Base-by-base conservation (phyloP, 2,888 invertebrate genomes). In the Baccha elongata region DNA sequence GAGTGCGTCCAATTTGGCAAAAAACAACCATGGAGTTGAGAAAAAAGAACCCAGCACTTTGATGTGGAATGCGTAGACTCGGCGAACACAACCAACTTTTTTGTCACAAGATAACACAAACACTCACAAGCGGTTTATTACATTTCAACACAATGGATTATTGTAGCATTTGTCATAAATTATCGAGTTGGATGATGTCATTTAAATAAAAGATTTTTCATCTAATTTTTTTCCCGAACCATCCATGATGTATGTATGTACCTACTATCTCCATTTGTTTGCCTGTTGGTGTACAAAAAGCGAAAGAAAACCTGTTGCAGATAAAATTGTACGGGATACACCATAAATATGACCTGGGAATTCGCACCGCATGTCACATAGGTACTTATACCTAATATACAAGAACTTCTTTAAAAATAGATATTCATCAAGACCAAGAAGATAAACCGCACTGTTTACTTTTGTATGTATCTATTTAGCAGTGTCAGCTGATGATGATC, bases 371-470 rank as follows among this genome's bases (percentile, higher is more conserved):
- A 67, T 62, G 72, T 48, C 53, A 17, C 29, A 26, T 23, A 58
- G 7, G 35, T 53, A 53, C 8, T 26, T 44, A 69, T 15, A 11
- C 35, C 8, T 29, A 64, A 7, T 19, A 3, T 46, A 55, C 69
- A 55, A 71, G 11, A 53, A 29, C 42, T 53, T 75, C 81, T 76
- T 83, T 78, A 83, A 83, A 83, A 83, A 83, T 83, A 83, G 83
- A 78, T 37, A 62, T 32, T 29, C 60, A 55, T 53, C 29, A 37
- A 40, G 23, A 19, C 7, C 17, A 46, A 23, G 10, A 58, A 42
- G 44, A 37, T 71, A 74, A 60, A 75, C 72, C 83, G 72, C 72
- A 83, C 83, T 83, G 78, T 83, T 83, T 78, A 83, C 83, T 83
- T 78, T 83, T 26, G 53, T 52, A 52, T 42, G 15, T 46, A 60